Base-by-base conservation (phyloP, 2,797 vertebrate genomes). In the Triplophysa bombifrons region DNA sequence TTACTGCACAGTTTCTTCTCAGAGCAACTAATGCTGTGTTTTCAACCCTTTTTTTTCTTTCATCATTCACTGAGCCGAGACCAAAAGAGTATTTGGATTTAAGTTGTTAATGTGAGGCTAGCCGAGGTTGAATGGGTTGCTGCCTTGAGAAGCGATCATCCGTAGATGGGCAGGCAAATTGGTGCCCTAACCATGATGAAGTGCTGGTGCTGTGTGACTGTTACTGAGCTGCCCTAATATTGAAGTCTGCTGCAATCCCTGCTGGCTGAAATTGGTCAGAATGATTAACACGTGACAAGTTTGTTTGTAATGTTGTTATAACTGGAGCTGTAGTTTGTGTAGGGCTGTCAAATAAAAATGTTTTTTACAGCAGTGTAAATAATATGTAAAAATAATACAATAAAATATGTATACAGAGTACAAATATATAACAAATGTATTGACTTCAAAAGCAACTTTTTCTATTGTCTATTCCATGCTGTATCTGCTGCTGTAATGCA, bases 101-200 rank as follows among this genome's bases (percentile, higher is more conserved):
- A 80, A 78, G 74, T 72, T 70, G 68, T 84, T 75, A 80, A 78
- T 65, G 50, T 78, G 60, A 25, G 53, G 53, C 30, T 74, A 71
- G 75, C 68, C 68, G 76, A 79, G 78, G 79, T 72, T 82, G 71
- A 85, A 86, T 82, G 41, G 6, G 22, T 74, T 70, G 64, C 60
- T 76, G 76, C 70, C 80, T 81, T 27, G 48, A 56, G 64, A 76
- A 65, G 77, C 60, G 76, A 83, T 84, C 83, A 83, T 82, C 70
- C 78, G 5, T 63, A 86, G 77, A 84, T 76, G 70, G 82, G 75
- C 77, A 80, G 68, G 67, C 67, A 83, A 84, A 85, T 84, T 83
- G 76, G 51, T 58, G 56, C 27, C 63, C 64, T 78, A 86, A 80
- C 76, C 60, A 72, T 84, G 72, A 83, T 85, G 78, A 86, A 81